Evolutionary conservation across 2,797 vertebrate species (phyloP), one percentile per base, ranked within the genome.

Genomic region (Simalia tracyae): DNA sequence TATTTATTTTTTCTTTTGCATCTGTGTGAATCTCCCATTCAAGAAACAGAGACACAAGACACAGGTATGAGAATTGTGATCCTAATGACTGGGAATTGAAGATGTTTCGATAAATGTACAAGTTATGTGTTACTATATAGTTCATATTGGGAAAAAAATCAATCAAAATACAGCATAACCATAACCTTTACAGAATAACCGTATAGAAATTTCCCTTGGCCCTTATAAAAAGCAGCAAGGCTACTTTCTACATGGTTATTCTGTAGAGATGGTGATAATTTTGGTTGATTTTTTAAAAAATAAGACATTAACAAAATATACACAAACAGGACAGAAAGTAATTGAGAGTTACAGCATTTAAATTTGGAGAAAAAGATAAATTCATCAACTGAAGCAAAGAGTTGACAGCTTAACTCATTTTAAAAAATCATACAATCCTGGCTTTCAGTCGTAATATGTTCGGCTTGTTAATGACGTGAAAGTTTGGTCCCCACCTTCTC

Each of bases 11-110:
- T 56, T 36, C 8, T 4, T 81, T 89, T 15, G 93, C 94, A 94
- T 90, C 88, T 95, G 95, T 93, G 97, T 96, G 3, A 0, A 95
- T 95, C 91, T 96, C 93, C 94, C 96, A 92, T 93, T 96, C 94
- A 98, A 99, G 99, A 97, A 99, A 99, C 96, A 98, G 99, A 97
- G 99, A 99, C 96, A 99, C 98, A 94, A 98, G 99, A 96, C 99
- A 99, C 98, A 99, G 99, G 99, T 99, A 98, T 98, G 98, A 97
- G 96, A 97, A 97, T 91, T 8, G 0, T 3, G 11, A 3, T 76
- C 31, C 64, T 5, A 7, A 36, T 15, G 2, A 36, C n/a, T 22
- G 1, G 9, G 10, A n/a, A 2, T 50, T 5, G 1, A 0, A 10
- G 5, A 56, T 50, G 10, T 17, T 56, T 46, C 26, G 2, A 72